phyloP scores from a whole-genome alignment of 2,113 vertebrate species.

The Amphiprion percula region DNA sequence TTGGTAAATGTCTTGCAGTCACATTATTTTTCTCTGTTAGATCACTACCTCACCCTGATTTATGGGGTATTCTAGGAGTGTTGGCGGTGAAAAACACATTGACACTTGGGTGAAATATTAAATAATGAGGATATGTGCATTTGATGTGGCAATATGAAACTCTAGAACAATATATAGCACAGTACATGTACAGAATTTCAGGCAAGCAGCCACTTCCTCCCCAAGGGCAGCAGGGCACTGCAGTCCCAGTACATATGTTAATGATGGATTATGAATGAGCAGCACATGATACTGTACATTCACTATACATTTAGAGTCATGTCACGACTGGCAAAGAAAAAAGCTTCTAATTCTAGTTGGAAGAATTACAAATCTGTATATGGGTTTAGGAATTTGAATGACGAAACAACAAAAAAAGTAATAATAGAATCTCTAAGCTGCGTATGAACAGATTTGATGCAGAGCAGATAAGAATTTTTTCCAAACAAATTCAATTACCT shows the following conservation, averaged over 20 bases:
- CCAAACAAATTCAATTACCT: background rate
- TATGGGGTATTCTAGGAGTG: background rate
- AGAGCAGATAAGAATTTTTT: background rate
- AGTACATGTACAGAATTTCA: background rate
- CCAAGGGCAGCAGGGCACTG: background rate
- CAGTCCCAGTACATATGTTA: background rate
- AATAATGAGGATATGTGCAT: background rate
- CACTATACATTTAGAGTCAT: background rate
- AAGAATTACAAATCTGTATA: background rate
- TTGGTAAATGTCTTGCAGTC: slow-evolving; percentile 59
- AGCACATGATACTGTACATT: slow-evolving; percentile 13
- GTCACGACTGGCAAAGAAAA: background rate
- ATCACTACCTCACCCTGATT: slow-evolving; percentile 40
- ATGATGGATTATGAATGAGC: slow-evolving; percentile 30
- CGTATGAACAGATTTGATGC: background rate
- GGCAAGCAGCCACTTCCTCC: background rate
- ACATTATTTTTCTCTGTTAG: slow-evolving; percentile 55
- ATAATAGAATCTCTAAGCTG: background rate
- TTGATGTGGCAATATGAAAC: background rate
- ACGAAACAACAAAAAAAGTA: background rate
- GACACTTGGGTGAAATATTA: background rate
- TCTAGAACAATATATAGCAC: background rate
- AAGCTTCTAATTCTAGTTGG: background rate
- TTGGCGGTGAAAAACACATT: background rate
- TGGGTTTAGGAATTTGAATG: background rate